phyloP scores from a whole-genome alignment of 2,113 vertebrate genomes.

The Apeltes quadracus region DNA sequence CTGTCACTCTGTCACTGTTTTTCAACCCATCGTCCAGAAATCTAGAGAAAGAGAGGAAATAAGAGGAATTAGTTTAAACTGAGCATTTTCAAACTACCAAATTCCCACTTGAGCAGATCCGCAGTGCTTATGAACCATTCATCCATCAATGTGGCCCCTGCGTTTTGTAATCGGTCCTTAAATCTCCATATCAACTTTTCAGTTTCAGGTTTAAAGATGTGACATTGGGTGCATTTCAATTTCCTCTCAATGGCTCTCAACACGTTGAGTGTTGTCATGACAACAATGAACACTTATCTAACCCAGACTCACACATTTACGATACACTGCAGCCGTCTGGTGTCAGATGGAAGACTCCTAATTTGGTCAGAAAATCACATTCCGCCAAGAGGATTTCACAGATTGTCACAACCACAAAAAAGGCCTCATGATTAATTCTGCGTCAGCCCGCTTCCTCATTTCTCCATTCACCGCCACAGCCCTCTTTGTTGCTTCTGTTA shows the following conservation, averaged over 20 bases:
- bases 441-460: slow-evolving; percentile 61
- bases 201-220: background rate
- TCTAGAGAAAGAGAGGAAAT: slow-evolving; percentile 59
- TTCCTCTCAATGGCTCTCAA: background rate
- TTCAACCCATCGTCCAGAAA: slow-evolving; percentile 71
- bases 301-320: background rate
- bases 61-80: slow-evolving; percentile 15
- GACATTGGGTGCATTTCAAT: background rate
- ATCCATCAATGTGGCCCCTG: background rate
- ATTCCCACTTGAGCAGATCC: background rate
- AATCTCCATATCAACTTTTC: background rate
- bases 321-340: background rate
- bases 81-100: background rate
- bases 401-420: slow-evolving; percentile 50
- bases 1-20: too few relatives aligned
- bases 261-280: background rate
- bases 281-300: slow-evolving; percentile 3
- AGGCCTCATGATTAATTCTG: slow-evolving; percentile 44
- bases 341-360: slow-evolving; percentile 38
- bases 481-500: slow-evolving; percentile 42
- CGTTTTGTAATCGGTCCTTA: background rate
- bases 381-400: slow-evolving; percentile 32
- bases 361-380: slow-evolving; percentile 51
- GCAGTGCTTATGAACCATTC: background rate
- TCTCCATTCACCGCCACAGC: slow-evolving; percentile 39